Evolutionary conservation across 2,888 invertebrate species (phyloP).

Genomic region (Temnothorax rugatulus): DNA sequence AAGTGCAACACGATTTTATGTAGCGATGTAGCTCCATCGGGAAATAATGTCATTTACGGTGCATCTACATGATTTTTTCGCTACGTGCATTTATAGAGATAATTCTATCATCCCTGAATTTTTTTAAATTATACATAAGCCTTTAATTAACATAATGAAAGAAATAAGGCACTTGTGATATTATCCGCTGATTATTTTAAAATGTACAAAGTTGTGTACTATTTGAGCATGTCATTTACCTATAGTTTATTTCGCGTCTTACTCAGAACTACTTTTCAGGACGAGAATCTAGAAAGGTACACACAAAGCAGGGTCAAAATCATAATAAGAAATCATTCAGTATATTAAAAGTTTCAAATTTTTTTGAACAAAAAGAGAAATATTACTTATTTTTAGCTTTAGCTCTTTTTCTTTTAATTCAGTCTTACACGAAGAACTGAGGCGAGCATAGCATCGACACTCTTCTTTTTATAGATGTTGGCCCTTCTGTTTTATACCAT

Average conservation of each 20-base stretch:
- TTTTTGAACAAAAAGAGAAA: slow-evolving; percentile 1
- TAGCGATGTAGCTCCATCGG: slow-evolving; percentile 6
- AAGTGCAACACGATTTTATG: slow-evolving; percentile 32
- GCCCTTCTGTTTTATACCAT: slow-evolving; percentile 72
- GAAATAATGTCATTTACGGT: background rate
- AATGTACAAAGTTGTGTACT: background rate
- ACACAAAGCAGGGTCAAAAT: background rate
- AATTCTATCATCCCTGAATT: background rate
- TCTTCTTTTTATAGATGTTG: slow-evolving; percentile 62
- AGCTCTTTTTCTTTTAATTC: background rate
- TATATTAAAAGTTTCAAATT: background rate
- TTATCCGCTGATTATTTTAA: background rate
- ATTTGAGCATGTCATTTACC: background rate
- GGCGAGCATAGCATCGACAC: background rate
- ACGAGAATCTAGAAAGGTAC: background rate
- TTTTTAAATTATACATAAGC: slow-evolving; percentile 5
- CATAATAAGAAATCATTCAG: background rate
- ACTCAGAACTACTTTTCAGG: background rate
- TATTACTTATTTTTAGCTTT: background rate
- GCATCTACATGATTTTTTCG: background rate
- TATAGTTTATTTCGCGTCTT: background rate
- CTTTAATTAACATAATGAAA: background rate
- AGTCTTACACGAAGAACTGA: background rate
- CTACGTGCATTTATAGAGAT: background rate
- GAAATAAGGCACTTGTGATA: background rate